Base-by-base conservation (phyloP, 2,888 invertebrate species). In the Epirrhoe alternata region DNA sequence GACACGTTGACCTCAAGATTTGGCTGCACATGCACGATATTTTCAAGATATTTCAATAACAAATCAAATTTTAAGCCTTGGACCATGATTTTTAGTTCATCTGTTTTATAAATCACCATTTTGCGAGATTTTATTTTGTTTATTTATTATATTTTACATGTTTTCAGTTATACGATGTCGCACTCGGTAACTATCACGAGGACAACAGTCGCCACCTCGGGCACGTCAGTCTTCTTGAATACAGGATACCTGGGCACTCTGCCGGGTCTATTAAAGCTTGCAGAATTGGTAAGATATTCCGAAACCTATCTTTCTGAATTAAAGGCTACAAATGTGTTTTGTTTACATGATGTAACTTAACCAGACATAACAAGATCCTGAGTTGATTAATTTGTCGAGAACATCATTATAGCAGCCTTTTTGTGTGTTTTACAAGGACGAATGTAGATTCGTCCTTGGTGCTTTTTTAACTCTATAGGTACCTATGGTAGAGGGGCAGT, bases 131-230 rank as follows among this genome's bases (percentile, higher is more conserved):
- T 24, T 24, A 24, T 24, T 24, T 24, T 24, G 1, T 24, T 24
- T 24, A 24, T 24, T 24, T 24, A 24, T 24, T 24, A 24, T 24
- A 24, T 24, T 24, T 31, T 24, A 31, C 10, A 33, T 35, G 5
- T 57, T 61, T 59, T 61, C 60, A 61, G 38, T 52, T 47, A 6
- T 74, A 95, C 88, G 78, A 98, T 98, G 98, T 97, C 97, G 72
- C 97, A 98, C 90, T 94, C 97, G 42, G 97, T 98, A 76, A 98
- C 97, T 54, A 97, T 98, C 67, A 97, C 97, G 33, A 94, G 97
- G 80, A 97, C 97, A 35, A 97, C 97, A 59, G 97, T 97, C 68
- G 96, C 96, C 8, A 94, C 96, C 30, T 95, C 96, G 33, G 96
- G 97, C 17, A 96, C 97, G 8, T 95, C 96, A 7, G 94, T 97